phyloP scores from a whole-genome alignment of 2,888 invertebrate species.

The Sturmia bella region DNA sequence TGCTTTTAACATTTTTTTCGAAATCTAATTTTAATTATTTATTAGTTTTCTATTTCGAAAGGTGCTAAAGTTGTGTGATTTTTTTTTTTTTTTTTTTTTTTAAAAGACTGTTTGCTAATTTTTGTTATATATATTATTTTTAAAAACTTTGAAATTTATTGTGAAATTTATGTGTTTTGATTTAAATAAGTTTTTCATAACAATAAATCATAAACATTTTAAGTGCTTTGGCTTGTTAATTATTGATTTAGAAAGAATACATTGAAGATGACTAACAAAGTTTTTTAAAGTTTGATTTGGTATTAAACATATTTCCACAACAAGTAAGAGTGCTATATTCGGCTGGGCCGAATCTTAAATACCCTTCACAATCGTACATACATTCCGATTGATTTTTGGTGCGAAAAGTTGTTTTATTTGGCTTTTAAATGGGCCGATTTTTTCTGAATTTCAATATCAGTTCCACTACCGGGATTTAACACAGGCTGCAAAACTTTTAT shows the following conservation, averaged over 20 bases:
- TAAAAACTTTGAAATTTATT: slow-evolving; percentile 31
- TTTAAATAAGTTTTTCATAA: not conserved
- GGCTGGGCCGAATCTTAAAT: too few relatives aligned
- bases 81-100: not conserved
- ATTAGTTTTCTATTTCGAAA: slow-evolving; percentile 50
- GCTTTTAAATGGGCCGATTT: too few relatives aligned
- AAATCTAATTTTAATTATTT: slow-evolving; percentile 16
- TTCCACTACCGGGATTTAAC: too few relatives aligned
- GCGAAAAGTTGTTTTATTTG: too few relatives aligned
- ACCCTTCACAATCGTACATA: too few relatives aligned
- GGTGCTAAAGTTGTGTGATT: slow-evolving; percentile 43
- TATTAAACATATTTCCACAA: too few relatives aligned
- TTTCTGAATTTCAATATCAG: too few relatives aligned
- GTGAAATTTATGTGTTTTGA: slow-evolving; percentile 45
- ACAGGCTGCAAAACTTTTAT: too few relatives aligned
- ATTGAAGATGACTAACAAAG: not conserved
- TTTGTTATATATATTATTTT: slow-evolving; percentile 8
- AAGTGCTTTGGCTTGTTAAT: slow-evolving; percentile 52
- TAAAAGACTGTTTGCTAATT: not conserved
- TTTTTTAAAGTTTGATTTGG: too few relatives aligned
- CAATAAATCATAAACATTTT: slow-evolving; percentile 57
- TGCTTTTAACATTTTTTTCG: too few relatives aligned
- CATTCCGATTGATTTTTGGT: too few relatives aligned
- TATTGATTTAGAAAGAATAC: slow-evolving; percentile 37
- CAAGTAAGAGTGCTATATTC: too few relatives aligned